Base-by-base conservation (phyloP, 2,113 vertebrate genomes). In the Puntigrus tetrazona region DNA sequence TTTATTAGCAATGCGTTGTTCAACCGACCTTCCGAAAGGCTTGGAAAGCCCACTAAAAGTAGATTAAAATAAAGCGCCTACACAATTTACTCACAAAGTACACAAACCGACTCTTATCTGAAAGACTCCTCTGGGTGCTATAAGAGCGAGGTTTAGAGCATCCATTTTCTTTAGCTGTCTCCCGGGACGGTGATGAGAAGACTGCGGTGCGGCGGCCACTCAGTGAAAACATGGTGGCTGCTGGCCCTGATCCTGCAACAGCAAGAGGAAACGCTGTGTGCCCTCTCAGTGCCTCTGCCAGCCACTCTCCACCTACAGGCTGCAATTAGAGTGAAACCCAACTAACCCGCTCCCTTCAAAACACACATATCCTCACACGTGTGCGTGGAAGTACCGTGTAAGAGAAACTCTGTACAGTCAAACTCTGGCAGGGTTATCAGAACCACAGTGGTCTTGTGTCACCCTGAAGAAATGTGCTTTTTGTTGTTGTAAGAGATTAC, bases 181-280 rank as follows among this genome's bases (percentile, higher is more conserved):
- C 61, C 29, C 76, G 77, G 41, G 34, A 55, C 25, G 78, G 86
- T 91, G 89, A 89, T 91, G 93, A 88, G 89, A 91, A 87, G 79
- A 38, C 57, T 91, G 90, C 78, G 90, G 90, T 91, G 70, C 86
- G 80, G 86, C 36, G 89, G 91, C 88, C 61, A 88, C 89, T 70
- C 87, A 91, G 91, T 88, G 90, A 90, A 93, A 93, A 93, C 91
- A 90, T 89, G 90, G 91, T 91, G 91, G 91, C 88, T 90, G 89
- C 89, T 86, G 92, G 89, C 87, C 85, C 91, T 91, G 91, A 90
- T 91, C 91, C 91, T 89, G 88, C 85, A 88, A 90, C 90, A 89
- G 89, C 89, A 87, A 61, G 87, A 88, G 59, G 89, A 92, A 91
- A 90, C 75, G 88, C 87, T 76, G 91, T 88, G 72, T 90, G 87